Conservation (phyloP, 2,113 vertebrate genomes). For the Neogobius melanostomus region DNA sequence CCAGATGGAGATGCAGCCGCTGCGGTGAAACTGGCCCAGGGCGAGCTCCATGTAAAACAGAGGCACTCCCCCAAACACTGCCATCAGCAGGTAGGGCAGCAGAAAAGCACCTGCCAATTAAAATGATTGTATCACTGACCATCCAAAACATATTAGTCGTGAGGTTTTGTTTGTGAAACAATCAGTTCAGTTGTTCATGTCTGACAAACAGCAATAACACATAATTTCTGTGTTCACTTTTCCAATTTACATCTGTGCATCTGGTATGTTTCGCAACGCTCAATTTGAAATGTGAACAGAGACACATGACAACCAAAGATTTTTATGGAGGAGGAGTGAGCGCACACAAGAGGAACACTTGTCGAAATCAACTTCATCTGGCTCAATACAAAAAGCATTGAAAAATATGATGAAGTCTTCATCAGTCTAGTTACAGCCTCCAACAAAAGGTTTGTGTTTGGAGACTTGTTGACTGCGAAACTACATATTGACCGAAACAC, state of each 20-base stretch:
- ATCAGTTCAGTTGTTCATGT: no score
- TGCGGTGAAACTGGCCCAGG: conserved; percentile 95
- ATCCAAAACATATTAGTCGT: no score
- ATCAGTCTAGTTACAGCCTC: neutral
- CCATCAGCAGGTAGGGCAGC: conserved; percentile 95
- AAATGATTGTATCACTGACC: no score
- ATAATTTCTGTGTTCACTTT: no score
- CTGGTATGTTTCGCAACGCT: neutral
- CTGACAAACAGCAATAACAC: no score
- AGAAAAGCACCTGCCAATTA: conserved; percentile 88
- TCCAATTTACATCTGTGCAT: no score
- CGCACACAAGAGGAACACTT: conserved; percentile 13
- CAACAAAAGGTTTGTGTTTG: neutral
- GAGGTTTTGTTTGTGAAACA: no score
- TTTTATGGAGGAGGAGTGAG: conserved; percentile 17
- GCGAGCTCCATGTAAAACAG: conserved; percentile 99
- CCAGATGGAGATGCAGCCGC: conserved; percentile 98
- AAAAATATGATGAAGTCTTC: neutral
- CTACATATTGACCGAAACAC: neutral
- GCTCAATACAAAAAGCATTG: neutral
- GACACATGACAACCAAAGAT: conserved; percentile 1
- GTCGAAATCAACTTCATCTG: conserved; percentile 2
- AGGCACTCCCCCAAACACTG: conserved; percentile 94
- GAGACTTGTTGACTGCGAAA: neutral
- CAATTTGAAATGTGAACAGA: neutral